Evolutionary conservation across 1,140 invertebrate species (phyloP), one percentile per base, ranked within the genome.

Genomic region (Popillia japonica): DNA sequence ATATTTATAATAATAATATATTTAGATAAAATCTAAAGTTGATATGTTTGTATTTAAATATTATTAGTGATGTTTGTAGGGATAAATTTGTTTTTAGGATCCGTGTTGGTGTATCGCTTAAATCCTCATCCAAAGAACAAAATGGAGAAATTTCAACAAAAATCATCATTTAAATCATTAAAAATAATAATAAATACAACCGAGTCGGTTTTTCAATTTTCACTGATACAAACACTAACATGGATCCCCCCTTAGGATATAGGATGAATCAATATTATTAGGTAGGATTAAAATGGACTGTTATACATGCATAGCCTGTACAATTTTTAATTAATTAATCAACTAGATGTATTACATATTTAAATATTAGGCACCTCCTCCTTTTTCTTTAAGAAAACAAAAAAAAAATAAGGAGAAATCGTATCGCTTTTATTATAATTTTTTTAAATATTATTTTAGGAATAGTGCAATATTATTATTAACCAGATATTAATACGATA

Each of bases 1-100:
- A 79, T 81, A 82, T 82, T 81, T 82, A 82, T 82, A 82, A 55
- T 17, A 48, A 48, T 48, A 55, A 55, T 81, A 83, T 82, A 81
- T 83, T 83, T 82, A 83, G 82, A 83, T 83, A 83, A 78, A 82
- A 78, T 81, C 82, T 79, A 82, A 83, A 78, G 74, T 79, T 78
- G 75, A 75, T 72, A 44, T 82, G 74, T 79, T 80, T 78, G 72
- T 79, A 77, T 55, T 55, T n/a, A 17, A 55, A 55, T 27, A 68
- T 48, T 48, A 77, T 75, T 79, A 77, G 76, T 79, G 68, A 77
- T 80, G 78, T 81, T 75, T 48, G 10, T 48, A 48, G 44, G 22
- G 6, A 34, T 17, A 68, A 68, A 27, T 27, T 48, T 68, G 27
- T 68, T 68, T 27, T 68, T 34, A 79, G 77, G 40, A 72, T 59